Percentiles rank a stretch among this genome's conserved stretches.
Evolutionary conservation across 2,797 vertebrate species (phyloP).

Genomic region (Ibycter americanus): DNA sequence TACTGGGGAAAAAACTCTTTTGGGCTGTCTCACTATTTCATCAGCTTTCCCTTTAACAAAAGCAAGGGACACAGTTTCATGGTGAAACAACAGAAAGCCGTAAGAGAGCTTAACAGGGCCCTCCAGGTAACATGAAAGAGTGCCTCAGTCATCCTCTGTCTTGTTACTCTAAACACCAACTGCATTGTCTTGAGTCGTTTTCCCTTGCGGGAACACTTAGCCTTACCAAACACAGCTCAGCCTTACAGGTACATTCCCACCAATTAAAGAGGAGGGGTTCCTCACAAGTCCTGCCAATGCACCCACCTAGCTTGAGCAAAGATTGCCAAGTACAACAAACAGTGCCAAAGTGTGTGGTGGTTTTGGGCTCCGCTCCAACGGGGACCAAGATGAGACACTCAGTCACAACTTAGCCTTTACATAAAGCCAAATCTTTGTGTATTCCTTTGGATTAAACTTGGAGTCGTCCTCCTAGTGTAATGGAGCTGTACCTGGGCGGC

Average conservation of each 20-base stretch:
- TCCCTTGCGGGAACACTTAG: conserved; percentile 70
- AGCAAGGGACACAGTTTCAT: conserved; percentile 33
- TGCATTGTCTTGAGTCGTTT: conserved; percentile 64
- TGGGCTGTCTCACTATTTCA: background rate
- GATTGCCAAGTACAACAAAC: conserved; percentile 63
- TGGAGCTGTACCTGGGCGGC: background rate
- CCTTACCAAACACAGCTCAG: conserved; percentile 67
- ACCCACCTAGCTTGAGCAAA: conserved; percentile 60
- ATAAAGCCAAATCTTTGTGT: conserved; percentile 47
- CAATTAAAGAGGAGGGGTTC: conserved; percentile 73
- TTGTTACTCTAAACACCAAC: conserved; percentile 68
- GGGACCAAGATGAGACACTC: conserved; percentile 64
- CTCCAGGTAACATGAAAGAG: conserved; percentile 66
- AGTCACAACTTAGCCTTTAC: conserved; percentile 59
- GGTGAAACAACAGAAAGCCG: conserved; percentile 47
- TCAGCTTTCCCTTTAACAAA: conserved; percentile 28
- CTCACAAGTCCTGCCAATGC: conserved; percentile 72
- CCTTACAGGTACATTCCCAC: conserved; percentile 69
- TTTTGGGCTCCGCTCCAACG: conserved; percentile 37
- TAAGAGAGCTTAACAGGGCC: conserved; percentile 52
- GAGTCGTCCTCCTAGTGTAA: background rate
- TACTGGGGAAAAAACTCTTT: background rate
- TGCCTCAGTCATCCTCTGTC: conserved; percentile 60
- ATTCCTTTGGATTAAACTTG: conserved; percentile 26
- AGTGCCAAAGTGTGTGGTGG: conserved; percentile 65